A percentile compares a stretch with the other conserved stretches of the same genome.
These are phyloP conservation scores for Dreissena rostriformis DNA, from an alignment of 1,140 invertebrate genomes.

Conservation along the genomic window DNA sequence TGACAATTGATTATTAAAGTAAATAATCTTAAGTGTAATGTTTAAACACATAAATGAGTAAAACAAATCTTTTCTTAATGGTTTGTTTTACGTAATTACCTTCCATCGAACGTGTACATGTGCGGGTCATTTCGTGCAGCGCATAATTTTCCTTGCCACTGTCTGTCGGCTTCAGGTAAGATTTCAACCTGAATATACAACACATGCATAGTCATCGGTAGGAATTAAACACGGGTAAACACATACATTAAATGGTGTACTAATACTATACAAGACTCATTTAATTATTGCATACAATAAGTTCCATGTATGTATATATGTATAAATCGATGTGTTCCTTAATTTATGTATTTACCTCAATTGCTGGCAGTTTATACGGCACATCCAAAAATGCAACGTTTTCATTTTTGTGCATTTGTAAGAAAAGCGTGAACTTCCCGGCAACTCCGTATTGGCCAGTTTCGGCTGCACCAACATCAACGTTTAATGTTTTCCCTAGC, in stretches of 20 bases:
- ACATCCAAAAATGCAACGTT: background rate
- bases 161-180: slow-evolving; percentile 10
- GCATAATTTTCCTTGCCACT: slow-evolving; percentile 22
- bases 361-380: slow-evolving; percentile 18
- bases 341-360: slow-evolving; percentile 13
- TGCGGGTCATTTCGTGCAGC: slow-evolving; percentile 28
- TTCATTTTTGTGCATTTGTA: background rate
- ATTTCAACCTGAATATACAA: slow-evolving; percentile 5
- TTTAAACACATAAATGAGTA: no score
- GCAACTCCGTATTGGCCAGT: slow-evolving; percentile 33
- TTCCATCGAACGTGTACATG: slow-evolving; percentile 40
- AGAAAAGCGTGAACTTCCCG: slow-evolving; percentile 30
- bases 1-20: background rate
- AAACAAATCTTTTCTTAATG: no score
- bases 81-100: background rate
- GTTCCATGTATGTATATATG: no score
- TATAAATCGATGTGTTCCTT: background rate
- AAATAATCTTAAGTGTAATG: no score
- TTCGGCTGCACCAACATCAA: slow-evolving; percentile 8
- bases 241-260: no score
- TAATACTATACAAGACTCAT: no score
- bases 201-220: background rate
- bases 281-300: no score
- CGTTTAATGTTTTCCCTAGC: background rate
- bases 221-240: background rate